These are phyloP conservation scores for Capromys pilorides DNA, from an alignment of 2,797 vertebrate species.

Conservation along the genomic window DNA sequence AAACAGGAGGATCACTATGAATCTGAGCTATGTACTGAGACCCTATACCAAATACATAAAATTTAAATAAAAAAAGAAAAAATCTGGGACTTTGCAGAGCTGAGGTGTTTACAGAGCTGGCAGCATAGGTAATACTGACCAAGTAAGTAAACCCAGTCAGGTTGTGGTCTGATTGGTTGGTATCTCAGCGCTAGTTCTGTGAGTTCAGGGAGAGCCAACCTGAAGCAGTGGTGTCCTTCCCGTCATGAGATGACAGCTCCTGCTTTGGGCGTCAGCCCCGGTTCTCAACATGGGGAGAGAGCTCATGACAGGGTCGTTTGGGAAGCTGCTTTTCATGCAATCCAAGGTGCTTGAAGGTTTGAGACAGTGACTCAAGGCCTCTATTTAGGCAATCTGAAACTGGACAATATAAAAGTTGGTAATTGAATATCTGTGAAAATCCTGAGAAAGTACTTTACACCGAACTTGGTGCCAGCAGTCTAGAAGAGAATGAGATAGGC, in stretches of 20 bases:
- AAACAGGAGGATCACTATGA: no score
- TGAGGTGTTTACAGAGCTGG: not conserved
- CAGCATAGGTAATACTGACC: not conserved
- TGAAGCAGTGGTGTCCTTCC: not conserved
- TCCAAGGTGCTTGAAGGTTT: not conserved
- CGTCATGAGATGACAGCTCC: not conserved
- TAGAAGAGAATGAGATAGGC: not conserved
- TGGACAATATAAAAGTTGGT: not conserved
- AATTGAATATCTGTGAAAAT: not conserved
- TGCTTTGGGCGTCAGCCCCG: not conserved
- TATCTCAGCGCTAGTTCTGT: not conserved
- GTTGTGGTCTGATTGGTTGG: not conserved
- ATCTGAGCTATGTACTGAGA: no score
- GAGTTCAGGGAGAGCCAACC: not conserved
- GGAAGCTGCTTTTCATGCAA: not conserved
- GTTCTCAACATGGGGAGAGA: not conserved
- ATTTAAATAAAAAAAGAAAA: not conserved
- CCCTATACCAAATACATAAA: no score
- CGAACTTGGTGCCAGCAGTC: not conserved
- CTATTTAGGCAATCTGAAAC: not conserved
- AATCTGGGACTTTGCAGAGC: not conserved
- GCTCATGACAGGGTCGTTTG: not conserved
- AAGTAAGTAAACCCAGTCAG: not conserved
- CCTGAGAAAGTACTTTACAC: not conserved
- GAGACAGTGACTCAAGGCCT: not conserved